Conservation (phyloP, 2,113 vertebrate genomes). For the Dasyornis broadbenti region DNA sequence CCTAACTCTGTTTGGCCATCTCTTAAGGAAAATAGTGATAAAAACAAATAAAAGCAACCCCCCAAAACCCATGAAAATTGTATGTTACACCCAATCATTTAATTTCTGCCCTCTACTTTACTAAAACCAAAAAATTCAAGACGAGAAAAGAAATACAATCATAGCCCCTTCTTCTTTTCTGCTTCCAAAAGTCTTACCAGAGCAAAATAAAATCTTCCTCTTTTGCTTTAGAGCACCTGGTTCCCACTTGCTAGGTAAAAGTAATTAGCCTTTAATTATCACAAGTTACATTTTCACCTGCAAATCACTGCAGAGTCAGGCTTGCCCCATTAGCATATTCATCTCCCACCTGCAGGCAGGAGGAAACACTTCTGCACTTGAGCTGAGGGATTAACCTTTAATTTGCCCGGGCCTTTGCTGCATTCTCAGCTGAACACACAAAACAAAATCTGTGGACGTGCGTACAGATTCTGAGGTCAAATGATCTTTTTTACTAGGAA, state of each 20-base stretch:
- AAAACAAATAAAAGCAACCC: background rate
- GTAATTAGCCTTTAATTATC: slow-evolving; percentile 77
- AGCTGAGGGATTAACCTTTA: slow-evolving; percentile 20
- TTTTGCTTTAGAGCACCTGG: slow-evolving; percentile 55
- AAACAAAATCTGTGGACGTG: fast-evolving
- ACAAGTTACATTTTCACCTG: slow-evolving; percentile 71
- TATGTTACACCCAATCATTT: background rate
- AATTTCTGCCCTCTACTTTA: background rate
- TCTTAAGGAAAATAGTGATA: background rate
- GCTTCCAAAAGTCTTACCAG: background rate
- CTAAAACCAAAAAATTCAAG: background rate
- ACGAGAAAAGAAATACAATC: background rate
- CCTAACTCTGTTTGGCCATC: background rate
- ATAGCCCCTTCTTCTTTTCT: fast-evolving
- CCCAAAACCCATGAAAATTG: background rate
- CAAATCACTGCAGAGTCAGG: slow-evolving; percentile 50
- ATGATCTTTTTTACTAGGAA: background rate
- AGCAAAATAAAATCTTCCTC: background rate
- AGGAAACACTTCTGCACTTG: background rate
- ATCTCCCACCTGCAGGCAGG: slow-evolving; percentile 31
- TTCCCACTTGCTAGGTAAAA: slow-evolving; percentile 49
- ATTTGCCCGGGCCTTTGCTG: background rate
- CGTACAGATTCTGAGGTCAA: background rate
- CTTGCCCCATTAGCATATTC: slow-evolving; percentile 57
- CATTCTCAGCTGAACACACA: background rate